Base-by-base conservation (phyloP, 2,888 invertebrate species). In the Athalia rosae region DNA sequence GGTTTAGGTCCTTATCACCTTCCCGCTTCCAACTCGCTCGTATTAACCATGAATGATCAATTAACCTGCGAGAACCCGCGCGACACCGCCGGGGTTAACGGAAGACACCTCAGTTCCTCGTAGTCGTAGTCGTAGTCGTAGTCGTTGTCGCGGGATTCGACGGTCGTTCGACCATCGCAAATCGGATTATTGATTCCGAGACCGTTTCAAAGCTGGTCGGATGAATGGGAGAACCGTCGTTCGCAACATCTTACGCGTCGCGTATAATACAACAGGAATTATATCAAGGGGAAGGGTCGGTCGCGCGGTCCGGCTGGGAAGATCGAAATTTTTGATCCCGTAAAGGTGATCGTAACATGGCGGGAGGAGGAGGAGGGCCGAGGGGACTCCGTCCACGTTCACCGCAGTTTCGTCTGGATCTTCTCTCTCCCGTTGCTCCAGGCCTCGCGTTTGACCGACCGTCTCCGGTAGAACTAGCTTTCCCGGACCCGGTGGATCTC, bases 1-100 rank as follows among this genome's bases (percentile, higher is more conserved):
- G 28, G 28, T 67, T 67, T 67, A 15, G 66, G 66, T 67, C 81
- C 85, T 69, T 85, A 84, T 85, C 88, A 84, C 84, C 85, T 86
- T 86, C 85, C 79, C 84, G 84, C 85, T 84, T 86, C 85, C 79
- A 84, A 84, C 85, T 84, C 85, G 85, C 86, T 87, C 88, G 87
- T 88, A 89, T 89, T 89, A 88, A 86, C 87, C 86, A 88, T 88
- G 89, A 89, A 89, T 88, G 87, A 85, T 87, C 89, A 89, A 89
- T 89, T 89, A 89, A 89, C 88, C 87, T 88, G 85, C 82, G 82
- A 82, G 82, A 82, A 86, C 76, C 81, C 80, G 79, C 81, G 81
- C 79, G 79, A 80, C 81, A 82, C 80, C 78, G 81, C 80, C 50
- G 69, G 45, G 69, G 69, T 58, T 69, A 69, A 50, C 15, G 50